Evolutionary conservation across 1,140 invertebrate genomes (phyloP).

Genomic region (Chrysopa pallens): DNA sequence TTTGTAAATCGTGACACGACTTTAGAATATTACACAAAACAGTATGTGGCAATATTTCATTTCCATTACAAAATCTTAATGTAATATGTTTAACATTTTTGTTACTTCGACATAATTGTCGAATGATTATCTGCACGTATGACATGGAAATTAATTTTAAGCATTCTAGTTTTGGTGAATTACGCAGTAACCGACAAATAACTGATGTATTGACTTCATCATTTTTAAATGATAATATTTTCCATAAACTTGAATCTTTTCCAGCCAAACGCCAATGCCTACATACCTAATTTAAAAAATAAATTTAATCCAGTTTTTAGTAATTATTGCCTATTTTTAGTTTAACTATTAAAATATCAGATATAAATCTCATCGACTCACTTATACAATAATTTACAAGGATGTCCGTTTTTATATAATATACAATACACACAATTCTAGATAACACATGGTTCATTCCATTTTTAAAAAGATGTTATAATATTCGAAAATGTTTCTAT

Average conservation of each 20-base stretch:
- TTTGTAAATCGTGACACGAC: constrained; percentile 3
- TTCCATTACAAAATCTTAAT: constrained; percentile 3
- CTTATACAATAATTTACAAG: no score
- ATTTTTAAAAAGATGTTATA: no score
- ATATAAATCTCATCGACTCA: no score
- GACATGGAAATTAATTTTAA: not conserved
- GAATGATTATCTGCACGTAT: not conserved
- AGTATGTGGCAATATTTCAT: constrained; percentile 1
- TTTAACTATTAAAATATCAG: no score
- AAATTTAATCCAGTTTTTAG: no score
- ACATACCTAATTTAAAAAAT: constrained; percentile 5
- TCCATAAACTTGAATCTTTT: constrained; percentile 4
- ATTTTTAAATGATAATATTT: constrained; percentile 3
- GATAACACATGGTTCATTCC: no score
- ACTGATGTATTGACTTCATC: constrained; percentile 1
- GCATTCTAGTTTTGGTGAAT: not conserved
- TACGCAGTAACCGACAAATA: constrained; percentile 4
- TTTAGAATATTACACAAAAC: constrained; percentile 3
- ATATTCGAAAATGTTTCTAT: no score
- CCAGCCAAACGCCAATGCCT: constrained; percentile 5
- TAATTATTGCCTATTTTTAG: no score
- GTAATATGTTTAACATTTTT: constrained; percentile 4
- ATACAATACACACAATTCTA: no score
- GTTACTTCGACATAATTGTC: constrained; percentile 1
- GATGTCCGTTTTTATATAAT: no score